These are phyloP conservation scores for Drosophila ambigua DNA, from an alignment of 1,140 invertebrate genomes.

Conservation along the genomic window DNA sequence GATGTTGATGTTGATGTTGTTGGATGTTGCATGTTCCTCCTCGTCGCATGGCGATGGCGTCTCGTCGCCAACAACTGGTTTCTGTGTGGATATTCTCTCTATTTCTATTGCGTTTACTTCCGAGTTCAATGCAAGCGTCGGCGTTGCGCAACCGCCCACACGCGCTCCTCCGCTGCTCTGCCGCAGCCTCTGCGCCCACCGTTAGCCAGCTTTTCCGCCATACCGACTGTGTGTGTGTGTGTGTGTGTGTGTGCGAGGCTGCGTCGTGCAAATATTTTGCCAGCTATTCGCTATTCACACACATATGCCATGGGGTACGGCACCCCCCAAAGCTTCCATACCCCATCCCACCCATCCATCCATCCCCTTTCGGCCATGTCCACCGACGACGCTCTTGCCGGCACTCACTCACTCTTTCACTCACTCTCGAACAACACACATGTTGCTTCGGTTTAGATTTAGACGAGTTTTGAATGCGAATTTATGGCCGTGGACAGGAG, in stretches of 20 bases:
- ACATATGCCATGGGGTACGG: constrained; percentile 40
- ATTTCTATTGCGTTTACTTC: constrained; percentile 79
- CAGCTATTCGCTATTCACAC: constrained; percentile 58
- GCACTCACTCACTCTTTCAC: constrained; percentile 61
- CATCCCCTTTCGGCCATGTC: constrained; percentile 1
- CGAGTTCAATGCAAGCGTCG: constrained; percentile 74
- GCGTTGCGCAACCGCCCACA: constrained; percentile 78
- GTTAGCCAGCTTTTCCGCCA: constrained; percentile 28
- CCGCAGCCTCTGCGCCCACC: constrained; percentile 2
- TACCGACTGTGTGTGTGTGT: constrained; percentile 14
- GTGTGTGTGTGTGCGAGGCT: constrained; percentile 50
- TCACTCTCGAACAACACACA: constrained; percentile 72
- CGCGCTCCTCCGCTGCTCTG: constrained; percentile 18
- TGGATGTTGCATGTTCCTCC: constrained; percentile 55
- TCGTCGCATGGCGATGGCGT: constrained; percentile 8
- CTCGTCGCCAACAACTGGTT: constrained; percentile 56
- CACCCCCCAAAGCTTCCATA: constrained; percentile 30
- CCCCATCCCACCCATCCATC: constrained; percentile 4
- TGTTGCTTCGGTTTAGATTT: constrained; percentile 79
- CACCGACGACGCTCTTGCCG: constrained; percentile 54
- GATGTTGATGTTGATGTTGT: constrained; percentile 71
- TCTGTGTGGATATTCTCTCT: constrained; percentile 64
- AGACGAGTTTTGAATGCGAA: constrained; percentile 70
- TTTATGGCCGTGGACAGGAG: constrained; percentile 34
- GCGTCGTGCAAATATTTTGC: constrained; percentile 78